phyloP scores from a whole-genome alignment of 2,113 vertebrate species.

The Apodemus speciosus region DNA sequence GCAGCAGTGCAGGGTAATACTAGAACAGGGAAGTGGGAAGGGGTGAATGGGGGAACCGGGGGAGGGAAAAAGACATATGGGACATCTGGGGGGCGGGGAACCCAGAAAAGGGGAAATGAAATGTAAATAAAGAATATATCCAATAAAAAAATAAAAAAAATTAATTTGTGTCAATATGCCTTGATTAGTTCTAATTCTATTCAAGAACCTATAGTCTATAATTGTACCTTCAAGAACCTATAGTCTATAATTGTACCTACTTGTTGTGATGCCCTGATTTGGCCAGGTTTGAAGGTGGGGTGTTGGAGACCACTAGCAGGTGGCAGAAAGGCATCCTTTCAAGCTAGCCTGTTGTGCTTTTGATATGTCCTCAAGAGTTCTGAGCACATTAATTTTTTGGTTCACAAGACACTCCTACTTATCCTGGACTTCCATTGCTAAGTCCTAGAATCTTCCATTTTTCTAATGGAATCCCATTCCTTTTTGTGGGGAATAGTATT shows the following conservation, averaged over 20 bases:
- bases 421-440: background rate
- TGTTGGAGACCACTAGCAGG: background rate
- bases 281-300: background rate
- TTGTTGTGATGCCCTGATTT: constrained; percentile 35
- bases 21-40: too few species aligned
- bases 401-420: background rate
- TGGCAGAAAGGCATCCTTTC: background rate
- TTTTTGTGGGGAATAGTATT: background rate
- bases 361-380: background rate
- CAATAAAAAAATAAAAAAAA: background rate
- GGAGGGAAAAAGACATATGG: too few species aligned
- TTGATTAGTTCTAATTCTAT: constrained; percentile 42
- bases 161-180: background rate
- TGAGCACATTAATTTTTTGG: background rate
- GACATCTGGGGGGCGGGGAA: too few species aligned
- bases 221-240: background rate
- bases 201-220: background rate
- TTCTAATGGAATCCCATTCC: background rate
- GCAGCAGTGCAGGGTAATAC: too few species aligned
- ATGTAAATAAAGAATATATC: too few species aligned
- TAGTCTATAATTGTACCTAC: background rate
- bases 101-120: too few species aligned
- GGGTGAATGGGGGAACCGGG: too few species aligned
- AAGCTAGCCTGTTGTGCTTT: background rate
- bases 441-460: background rate